Evolutionary conservation across 92 coral and sea anemone genomes (phyloP).

Genomic region (Ricordea florida): DNA sequence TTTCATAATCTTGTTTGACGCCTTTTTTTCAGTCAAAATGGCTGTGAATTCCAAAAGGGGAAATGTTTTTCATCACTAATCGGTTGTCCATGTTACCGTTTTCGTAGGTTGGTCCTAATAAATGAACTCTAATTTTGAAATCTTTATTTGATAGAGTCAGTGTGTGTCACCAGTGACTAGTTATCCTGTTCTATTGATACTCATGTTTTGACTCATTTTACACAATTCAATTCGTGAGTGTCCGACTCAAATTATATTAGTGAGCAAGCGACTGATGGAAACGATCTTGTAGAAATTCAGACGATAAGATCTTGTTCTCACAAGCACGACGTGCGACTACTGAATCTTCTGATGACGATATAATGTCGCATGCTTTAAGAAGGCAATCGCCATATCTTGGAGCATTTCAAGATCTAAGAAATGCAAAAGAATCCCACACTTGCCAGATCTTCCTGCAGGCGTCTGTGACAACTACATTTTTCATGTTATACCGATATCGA

Average conservation of each 20-base stretch:
- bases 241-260: not conserved
- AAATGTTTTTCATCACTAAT: not conserved
- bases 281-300: too few species aligned
- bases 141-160: not conserved
- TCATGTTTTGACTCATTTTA: too few species aligned
- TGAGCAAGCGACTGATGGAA: too few species aligned
- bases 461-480: not conserved
- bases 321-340: not conserved
- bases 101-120: not conserved
- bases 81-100: too few species aligned
- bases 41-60: not conserved
- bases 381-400: too few species aligned
- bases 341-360: not conserved
- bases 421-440: too few species aligned
- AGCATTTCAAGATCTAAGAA: too few species aligned
- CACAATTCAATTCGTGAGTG: too few species aligned
- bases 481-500: not conserved
- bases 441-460: not conserved
- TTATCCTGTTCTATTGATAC: too few species aligned
- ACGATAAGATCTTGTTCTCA: slow-evolving; percentile 28
- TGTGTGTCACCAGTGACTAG: too few species aligned
- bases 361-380: not conserved
- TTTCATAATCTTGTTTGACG: not conserved
- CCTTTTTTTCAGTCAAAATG: not conserved
- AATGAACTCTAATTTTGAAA: not conserved